Conservation (phyloP, 1,140 invertebrate genomes). For the Brachionus sp. region DNA sequence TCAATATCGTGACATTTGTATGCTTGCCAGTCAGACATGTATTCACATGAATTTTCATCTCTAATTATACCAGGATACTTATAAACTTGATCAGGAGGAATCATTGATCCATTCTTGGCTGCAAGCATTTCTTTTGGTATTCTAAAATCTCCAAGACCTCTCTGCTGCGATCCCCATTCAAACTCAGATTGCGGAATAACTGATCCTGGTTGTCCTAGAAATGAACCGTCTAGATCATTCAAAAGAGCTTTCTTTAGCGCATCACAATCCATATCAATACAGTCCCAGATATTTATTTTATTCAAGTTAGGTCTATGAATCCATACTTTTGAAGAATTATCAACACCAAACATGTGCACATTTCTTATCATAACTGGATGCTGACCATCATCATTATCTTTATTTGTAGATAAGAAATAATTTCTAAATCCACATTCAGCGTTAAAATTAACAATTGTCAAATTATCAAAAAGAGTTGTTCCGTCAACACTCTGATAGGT, state of each 20-base stretch:
- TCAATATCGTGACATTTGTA: constrained; percentile 51
- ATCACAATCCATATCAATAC: constrained; percentile 58
- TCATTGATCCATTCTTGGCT: constrained; percentile 49
- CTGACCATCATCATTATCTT: constrained; percentile 40
- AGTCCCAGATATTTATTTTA: constrained; percentile 31
- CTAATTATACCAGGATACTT: constrained; percentile 51
- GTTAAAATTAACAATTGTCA: constrained; percentile 2
- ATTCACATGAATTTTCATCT: constrained; percentile 47
- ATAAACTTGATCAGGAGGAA: constrained; percentile 48
- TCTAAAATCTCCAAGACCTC: constrained; percentile 55
- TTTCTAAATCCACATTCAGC: not conserved
- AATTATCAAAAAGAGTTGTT: not conserved
- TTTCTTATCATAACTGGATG: constrained; percentile 30
- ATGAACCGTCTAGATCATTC: constrained; percentile 53
- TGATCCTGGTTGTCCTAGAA: constrained; percentile 48
- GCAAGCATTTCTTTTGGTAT: constrained; percentile 54
- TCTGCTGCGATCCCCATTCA: constrained; percentile 52
- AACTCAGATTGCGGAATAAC: constrained; percentile 53
- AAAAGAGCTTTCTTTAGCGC: constrained; percentile 53
- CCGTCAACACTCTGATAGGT: constrained; percentile 19
- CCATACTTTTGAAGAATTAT: constrained; percentile 22
- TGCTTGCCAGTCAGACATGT: constrained; percentile 49
- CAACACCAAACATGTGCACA: not conserved
- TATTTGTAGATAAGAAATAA: not conserved
- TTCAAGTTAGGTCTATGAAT: constrained; percentile 19